These are phyloP conservation scores for Mus spretus DNA, from an alignment of 2,797 vertebrate species.

Conservation along the genomic window DNA sequence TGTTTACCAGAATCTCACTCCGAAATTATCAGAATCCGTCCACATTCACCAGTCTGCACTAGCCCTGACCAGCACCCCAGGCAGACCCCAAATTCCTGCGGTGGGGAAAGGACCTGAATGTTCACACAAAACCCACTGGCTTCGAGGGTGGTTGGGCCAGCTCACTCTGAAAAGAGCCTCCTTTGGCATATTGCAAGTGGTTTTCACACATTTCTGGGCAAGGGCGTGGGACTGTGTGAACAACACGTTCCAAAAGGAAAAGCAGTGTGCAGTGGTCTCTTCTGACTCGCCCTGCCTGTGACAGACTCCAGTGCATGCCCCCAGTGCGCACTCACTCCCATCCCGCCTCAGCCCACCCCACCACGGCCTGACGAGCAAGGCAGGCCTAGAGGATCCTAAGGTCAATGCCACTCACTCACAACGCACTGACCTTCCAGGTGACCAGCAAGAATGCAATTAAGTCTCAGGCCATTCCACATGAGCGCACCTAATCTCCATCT, in stretches of 20 bases:
- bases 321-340: not conserved
- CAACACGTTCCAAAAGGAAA: constrained; percentile 69
- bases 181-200: constrained; percentile 73
- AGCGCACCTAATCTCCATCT: not conserved
- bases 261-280: constrained; percentile 55
- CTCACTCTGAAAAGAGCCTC: constrained; percentile 32
- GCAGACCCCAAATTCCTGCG: not conserved
- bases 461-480: not conserved
- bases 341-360: too few relatives aligned
- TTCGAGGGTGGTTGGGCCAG: not conserved
- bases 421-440: not conserved
- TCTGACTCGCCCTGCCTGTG: constrained; percentile 62
- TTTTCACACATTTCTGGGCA: constrained; percentile 78
- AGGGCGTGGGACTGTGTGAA: constrained; percentile 53
- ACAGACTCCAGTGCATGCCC: not conserved
- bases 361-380: not conserved
- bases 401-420: not conserved
- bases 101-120: not conserved
- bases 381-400: not conserved
- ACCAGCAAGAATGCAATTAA: not conserved
- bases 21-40: rapidly evolving
- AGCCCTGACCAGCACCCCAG: not conserved
- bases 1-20: not conserved
- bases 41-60: not conserved
- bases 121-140: not conserved